Conservation (phyloP, 2,888 invertebrate genomes). For the Mimumesa dahlbomi region DNA sequence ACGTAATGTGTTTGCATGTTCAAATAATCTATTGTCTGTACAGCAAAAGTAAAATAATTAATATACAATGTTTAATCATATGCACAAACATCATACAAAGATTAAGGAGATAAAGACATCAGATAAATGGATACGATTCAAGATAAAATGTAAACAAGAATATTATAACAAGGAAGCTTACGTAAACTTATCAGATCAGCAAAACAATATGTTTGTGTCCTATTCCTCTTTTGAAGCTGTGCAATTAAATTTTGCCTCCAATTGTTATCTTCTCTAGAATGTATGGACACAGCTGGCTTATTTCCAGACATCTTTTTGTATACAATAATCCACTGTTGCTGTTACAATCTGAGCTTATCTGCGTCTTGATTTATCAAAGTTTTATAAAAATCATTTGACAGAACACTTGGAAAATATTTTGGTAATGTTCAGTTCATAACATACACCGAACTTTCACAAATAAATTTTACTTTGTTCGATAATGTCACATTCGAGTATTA, state of each 20-base stretch:
- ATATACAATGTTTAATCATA: background rate
- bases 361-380: conserved; percentile 49
- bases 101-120: no score
- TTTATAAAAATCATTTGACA: conserved; percentile 42
- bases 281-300: conserved; percentile 63
- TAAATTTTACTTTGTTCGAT: conserved; percentile 10
- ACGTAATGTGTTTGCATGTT: conserved; percentile 89
- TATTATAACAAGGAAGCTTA: no score
- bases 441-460: conserved; percentile 10
- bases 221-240: conserved; percentile 88
- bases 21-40: conserved; percentile 93
- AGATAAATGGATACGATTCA: background rate
- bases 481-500: conserved; percentile 25
- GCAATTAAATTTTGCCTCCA: conserved; percentile 88
- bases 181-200: conserved; percentile 91
- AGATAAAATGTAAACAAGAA: background rate
- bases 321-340: conserved; percentile 15
- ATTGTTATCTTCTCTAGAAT: conserved; percentile 77
- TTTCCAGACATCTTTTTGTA: conserved; percentile 69
- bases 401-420: conserved; percentile 28
- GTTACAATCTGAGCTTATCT: conserved; percentile 16
- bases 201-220: conserved; percentile 87
- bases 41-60: conserved; percentile 57
- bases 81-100: no score
- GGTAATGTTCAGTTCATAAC: conserved; percentile 34